Evolutionary conservation across 2,113 vertebrate species (phyloP).

Genomic region (Diadophis punctatus): DNA sequence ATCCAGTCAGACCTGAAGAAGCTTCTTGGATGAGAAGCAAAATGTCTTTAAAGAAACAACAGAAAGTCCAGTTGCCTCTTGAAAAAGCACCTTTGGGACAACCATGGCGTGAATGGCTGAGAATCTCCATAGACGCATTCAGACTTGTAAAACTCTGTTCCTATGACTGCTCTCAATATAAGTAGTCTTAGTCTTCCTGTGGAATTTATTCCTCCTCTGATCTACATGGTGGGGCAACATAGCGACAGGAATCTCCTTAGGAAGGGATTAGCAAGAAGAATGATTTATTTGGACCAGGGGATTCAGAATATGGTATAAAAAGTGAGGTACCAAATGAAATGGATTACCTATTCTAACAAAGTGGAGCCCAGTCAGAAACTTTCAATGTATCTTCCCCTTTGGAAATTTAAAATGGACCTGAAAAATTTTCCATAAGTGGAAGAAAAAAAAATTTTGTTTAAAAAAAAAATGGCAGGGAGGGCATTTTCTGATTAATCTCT

Average conservation of each 20-base stretch:
- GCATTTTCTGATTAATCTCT: constrained; percentile 43
- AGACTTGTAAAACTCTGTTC: neutral
- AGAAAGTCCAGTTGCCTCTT: too few relatives aligned
- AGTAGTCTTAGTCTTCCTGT: neutral
- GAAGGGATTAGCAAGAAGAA: neutral
- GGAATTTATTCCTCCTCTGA: neutral
- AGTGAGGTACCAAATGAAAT: neutral
- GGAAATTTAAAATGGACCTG: neutral
- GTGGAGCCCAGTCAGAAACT: neutral
- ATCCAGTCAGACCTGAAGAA: too few relatives aligned
- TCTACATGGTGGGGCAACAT: neutral
- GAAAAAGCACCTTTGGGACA: too few relatives aligned
- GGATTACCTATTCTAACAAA: neutral
- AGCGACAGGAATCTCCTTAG: neutral
- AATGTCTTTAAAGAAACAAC: too few relatives aligned
- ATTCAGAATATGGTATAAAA: neutral
- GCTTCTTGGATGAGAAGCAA: too few relatives aligned
- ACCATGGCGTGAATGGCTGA: too few relatives aligned
- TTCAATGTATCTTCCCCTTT: neutral
- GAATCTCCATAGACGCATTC: neutral
- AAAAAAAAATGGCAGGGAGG: neutral
- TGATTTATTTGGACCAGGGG: neutral
- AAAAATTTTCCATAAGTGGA: neutral
- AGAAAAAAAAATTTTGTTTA: neutral
- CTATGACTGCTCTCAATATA: neutral